These are phyloP conservation scores for Ctena decussata DNA, from an alignment of 2,888 invertebrate species.

Conservation along the genomic window DNA sequence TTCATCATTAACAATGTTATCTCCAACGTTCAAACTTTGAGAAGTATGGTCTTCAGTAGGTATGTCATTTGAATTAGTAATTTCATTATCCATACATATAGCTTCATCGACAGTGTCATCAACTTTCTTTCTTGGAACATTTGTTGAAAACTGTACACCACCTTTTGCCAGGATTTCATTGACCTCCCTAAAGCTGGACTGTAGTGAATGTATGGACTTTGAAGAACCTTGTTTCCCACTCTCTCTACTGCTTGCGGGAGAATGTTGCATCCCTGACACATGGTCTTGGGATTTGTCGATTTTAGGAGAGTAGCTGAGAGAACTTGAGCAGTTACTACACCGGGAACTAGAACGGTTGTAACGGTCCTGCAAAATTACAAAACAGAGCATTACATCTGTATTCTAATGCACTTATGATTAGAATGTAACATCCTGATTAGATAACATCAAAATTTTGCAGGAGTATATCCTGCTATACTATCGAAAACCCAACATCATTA, in stretches of 20 bases:
- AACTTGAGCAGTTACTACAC: constrained; percentile 83
- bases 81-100: background rate
- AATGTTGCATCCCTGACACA: constrained; percentile 69
- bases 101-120: background rate
- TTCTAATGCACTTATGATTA: no score
- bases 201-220: constrained; percentile 24
- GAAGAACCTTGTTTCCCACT: constrained; percentile 64
- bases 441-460: no score
- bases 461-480: no score
- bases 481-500: no score
- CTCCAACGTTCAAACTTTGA: background rate
- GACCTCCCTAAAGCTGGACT: constrained; percentile 5
- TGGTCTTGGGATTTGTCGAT: constrained; percentile 76
- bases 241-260: constrained; percentile 70
- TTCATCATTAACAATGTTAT: background rate
- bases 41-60: background rate
- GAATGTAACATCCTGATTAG: no score
- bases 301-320: constrained; percentile 82
- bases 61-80: background rate
- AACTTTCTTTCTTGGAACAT: background rate
- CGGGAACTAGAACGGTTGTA: constrained; percentile 81
- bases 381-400: no score
- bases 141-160: background rate
- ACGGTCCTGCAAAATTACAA: constrained; percentile 68
- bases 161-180: background rate